Percentiles rank a stretch among this genome's conserved stretches.
These are phyloP conservation scores for Scartelaos histophorus DNA, from an alignment of 2,113 vertebrate species.

Conservation along the genomic window DNA sequence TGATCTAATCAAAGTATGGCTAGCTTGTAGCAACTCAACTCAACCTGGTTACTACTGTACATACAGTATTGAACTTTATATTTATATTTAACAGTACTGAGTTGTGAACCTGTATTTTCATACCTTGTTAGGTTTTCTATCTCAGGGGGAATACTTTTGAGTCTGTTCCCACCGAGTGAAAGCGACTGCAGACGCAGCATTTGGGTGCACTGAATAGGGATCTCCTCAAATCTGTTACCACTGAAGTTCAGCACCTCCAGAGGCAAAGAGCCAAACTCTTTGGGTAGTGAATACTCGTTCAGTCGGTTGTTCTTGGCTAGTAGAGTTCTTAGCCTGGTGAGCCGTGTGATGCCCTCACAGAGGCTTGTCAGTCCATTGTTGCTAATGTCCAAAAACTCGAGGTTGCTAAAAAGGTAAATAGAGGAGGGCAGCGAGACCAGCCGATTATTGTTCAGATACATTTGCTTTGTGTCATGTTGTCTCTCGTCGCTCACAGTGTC, in stretches of 20 bases:
- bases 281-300: conserved; percentile 87
- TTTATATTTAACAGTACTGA: too few relatives aligned
- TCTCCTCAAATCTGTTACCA: conserved; percentile 90
- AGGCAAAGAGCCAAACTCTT: conserved; percentile 82
- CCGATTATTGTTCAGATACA: conserved; percentile 84
- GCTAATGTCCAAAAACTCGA: conserved; percentile 91
- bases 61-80: background rate
- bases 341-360: conserved; percentile 80
- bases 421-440: conserved; percentile 77
- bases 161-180: conserved; percentile 92
- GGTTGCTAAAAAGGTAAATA: conserved; percentile 80
- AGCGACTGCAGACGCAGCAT: conserved; percentile 88
- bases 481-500: conserved; percentile 73
- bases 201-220: conserved; percentile 83
- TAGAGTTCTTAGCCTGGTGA: conserved; percentile 84
- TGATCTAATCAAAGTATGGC: background rate
- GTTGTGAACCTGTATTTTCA: background rate
- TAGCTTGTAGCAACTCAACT: background rate
- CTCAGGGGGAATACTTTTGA: conserved; percentile 88
- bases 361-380: conserved; percentile 84
- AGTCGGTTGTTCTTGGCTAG: conserved; percentile 95
- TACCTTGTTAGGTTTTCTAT: conserved; percentile 90
- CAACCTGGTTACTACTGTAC: background rate
- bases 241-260: conserved; percentile 93
- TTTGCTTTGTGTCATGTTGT: conserved; percentile 76